These are phyloP conservation scores for Colaptes auratus DNA, from an alignment of 2,113 vertebrate species.

Conservation along the genomic window DNA sequence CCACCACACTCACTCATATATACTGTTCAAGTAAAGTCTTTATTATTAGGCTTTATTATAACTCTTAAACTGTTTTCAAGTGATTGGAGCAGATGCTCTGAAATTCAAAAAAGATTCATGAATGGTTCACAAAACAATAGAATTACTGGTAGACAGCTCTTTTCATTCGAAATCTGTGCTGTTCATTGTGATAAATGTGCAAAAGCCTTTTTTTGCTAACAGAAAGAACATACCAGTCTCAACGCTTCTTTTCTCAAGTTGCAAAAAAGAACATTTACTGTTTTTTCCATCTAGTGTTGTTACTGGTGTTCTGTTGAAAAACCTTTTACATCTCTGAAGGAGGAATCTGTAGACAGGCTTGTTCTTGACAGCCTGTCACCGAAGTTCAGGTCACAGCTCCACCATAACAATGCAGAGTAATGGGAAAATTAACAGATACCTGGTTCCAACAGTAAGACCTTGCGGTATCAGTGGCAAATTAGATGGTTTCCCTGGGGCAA, in stretches of 20 bases:
- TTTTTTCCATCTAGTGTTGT: not conserved
- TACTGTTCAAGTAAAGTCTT: not conserved
- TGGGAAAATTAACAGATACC: not conserved
- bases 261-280: not conserved
- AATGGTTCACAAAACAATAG: slow-evolving; percentile 6
- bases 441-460: not conserved
- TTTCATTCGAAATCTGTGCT: not conserved
- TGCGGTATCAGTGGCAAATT: not conserved
- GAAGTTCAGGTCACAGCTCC: not conserved
- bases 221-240: not conserved
- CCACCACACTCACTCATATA: too few species aligned
- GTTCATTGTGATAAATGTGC: not conserved
- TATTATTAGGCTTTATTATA: not conserved
- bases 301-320: not conserved
- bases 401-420: not conserved
- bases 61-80: not conserved
- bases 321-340: not conserved
- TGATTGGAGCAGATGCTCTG: not conserved
- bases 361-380: not conserved
- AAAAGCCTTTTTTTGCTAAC: slow-evolving; percentile 2
- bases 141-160: slow-evolving; percentile 3
- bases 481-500: not conserved
- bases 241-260: not conserved
- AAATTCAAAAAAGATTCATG: slow-evolving; percentile 14
- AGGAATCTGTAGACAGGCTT: not conserved